Percentiles rank a stretch among this genome's conserved stretches.
These are phyloP conservation scores for Hephaestus fuliginosus DNA, from an alignment of 2,797 vertebrate species.

Conservation along the genomic window DNA sequence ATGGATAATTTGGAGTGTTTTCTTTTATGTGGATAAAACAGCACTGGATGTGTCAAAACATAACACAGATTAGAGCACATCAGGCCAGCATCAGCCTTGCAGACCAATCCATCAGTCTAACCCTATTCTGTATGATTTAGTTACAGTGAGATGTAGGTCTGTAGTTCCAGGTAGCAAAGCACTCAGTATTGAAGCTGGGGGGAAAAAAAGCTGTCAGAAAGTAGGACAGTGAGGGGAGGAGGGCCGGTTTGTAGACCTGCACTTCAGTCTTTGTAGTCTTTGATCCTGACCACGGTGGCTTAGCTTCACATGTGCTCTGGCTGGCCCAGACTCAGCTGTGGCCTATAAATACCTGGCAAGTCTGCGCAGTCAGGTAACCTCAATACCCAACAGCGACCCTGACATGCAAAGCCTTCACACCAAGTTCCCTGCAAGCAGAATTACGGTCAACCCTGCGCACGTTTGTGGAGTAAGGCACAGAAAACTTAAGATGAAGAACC, in stretches of 20 bases:
- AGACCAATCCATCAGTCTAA: conserved; percentile 30
- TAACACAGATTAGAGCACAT: not conserved
- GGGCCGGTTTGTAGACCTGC: conserved; percentile 53
- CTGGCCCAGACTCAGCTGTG: conserved; percentile 47
- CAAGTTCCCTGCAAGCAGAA: not conserved
- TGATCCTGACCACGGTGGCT: conserved; percentile 71
- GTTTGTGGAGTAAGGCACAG: not conserved
- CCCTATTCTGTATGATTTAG: conserved; percentile 27
- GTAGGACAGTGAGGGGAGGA: conserved; percentile 69
- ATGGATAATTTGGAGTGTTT: not conserved
- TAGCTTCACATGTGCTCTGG: conserved; percentile 43
- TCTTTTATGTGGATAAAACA: not conserved
- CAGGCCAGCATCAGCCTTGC: not conserved
- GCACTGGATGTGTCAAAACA: not conserved
- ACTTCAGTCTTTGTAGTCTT: conserved; percentile 59
- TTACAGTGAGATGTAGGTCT: conserved; percentile 30
- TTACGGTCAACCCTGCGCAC: not conserved
- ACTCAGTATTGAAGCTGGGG: conserved; percentile 15
- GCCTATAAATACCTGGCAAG: conserved; percentile 58
- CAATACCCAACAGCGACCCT: conserved; percentile 21
- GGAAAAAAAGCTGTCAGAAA: conserved; percentile 57
- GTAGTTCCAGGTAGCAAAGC: conserved; percentile 32
- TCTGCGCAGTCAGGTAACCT: conserved; percentile 57
- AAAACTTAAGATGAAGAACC: too few species aligned
- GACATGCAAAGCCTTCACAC: not conserved